Conservation (phyloP, 1,140 invertebrate genomes). For the Pseudomyrmex cubaensis region DNA sequence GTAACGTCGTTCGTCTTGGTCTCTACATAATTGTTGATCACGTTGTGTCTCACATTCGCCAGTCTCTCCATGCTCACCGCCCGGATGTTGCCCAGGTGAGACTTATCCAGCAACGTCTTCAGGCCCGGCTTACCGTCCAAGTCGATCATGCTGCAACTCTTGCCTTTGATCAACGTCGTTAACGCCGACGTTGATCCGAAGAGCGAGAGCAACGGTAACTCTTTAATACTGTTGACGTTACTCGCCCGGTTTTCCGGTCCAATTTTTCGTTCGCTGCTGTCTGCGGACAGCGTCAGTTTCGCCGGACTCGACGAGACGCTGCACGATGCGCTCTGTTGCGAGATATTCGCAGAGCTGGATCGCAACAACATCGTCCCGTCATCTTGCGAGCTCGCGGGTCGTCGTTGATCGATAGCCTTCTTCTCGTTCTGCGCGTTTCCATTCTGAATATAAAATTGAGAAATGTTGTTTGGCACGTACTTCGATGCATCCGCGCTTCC, state of each 20-base stretch:
- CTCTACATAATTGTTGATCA: conserved; percentile 69
- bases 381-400: not conserved
- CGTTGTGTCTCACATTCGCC: conserved; percentile 75
- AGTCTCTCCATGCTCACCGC: conserved; percentile 78
- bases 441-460: conserved; percentile 50
- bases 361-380: not conserved
- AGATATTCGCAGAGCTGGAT: conserved; percentile 38
- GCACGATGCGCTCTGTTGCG: conserved; percentile 36
- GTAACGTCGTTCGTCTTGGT: conserved; percentile 18
- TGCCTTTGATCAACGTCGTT: conserved; percentile 66
- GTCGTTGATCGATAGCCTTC: not conserved
- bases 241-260: conserved; percentile 11
- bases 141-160: conserved; percentile 81
- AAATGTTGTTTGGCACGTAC: conserved; percentile 67
- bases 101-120: conserved; percentile 72
- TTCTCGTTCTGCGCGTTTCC: conserved; percentile 55
- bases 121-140: conserved; percentile 76
- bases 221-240: conserved; percentile 71
- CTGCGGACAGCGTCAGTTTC: conserved; percentile 57
- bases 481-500: conserved; percentile 29
- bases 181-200: conserved; percentile 67
- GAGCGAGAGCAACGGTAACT: conserved; percentile 80
- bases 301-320: conserved; percentile 73
- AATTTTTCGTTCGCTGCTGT: conserved; percentile 50
- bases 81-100: conserved; percentile 75